Evolutionary conservation across 2,113 vertebrate species (phyloP).

Genomic region (Cacatua alba): DNA sequence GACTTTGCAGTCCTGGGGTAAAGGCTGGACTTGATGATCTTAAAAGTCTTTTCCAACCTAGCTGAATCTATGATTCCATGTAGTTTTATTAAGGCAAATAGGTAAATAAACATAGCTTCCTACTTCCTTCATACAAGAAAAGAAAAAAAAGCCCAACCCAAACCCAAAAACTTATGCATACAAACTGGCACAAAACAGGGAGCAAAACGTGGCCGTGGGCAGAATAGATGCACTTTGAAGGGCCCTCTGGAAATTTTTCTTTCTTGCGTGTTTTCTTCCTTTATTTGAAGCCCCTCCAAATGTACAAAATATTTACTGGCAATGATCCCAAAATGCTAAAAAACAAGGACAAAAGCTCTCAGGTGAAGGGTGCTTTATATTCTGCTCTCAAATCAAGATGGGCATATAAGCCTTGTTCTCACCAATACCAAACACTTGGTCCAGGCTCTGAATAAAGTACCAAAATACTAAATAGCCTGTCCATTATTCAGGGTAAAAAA

Average conservation of each 20-base stretch:
- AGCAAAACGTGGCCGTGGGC: background rate
- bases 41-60: background rate
- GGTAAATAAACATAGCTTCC: background rate
- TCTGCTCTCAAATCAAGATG: background rate
- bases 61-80: background rate
- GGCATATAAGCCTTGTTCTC: background rate
- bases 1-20: background rate
- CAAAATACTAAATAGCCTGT: background rate
- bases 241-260: background rate
- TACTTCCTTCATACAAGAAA: background rate
- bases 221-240: background rate
- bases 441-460: background rate
- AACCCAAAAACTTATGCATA: fast-evolving
- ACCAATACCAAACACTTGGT: background rate
- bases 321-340: background rate
- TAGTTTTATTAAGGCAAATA: background rate
- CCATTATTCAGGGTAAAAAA: background rate
- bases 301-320: background rate
- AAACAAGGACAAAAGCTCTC: background rate
- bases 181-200: background rate
- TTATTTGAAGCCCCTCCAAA: background rate
- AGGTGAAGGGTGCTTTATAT: background rate
- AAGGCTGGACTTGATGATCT: background rate
- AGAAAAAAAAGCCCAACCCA: background rate
- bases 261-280: background rate